Evolutionary conservation across 2,113 vertebrate genomes (phyloP).

Genomic region (Anarrhichthys ocellatus): DNA sequence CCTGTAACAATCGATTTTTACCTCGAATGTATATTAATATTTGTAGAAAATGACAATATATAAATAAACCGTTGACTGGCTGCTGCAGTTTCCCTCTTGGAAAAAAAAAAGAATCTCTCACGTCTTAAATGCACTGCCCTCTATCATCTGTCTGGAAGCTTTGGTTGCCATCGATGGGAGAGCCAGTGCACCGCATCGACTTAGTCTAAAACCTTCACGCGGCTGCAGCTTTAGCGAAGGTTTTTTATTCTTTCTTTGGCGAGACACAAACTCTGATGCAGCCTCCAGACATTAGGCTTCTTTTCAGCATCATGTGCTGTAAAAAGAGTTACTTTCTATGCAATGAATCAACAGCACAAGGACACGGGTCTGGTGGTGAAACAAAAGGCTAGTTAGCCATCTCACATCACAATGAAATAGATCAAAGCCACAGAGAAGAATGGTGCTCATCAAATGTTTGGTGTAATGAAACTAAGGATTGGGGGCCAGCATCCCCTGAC

Average conservation of each 20-base stretch:
- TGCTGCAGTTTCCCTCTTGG: neutral
- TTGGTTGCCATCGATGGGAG: constrained; percentile 42
- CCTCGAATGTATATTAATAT: neutral
- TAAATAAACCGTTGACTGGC: neutral
- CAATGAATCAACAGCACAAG: constrained; percentile 68
- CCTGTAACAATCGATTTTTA: neutral
- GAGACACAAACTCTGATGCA: constrained; percentile 27
- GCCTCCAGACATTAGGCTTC: constrained; percentile 52
- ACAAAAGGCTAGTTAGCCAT: constrained; percentile 58
- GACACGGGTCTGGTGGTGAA: constrained; percentile 64
- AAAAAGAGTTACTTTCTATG: constrained; percentile 65
- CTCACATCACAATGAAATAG: constrained; percentile 36
- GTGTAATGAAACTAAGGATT: constrained; percentile 57
- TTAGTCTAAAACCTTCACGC: constrained; percentile 47
- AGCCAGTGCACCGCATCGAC: constrained; percentile 38
- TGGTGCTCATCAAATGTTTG: constrained; percentile 24
- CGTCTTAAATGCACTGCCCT: constrained; percentile 27
- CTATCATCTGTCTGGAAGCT: constrained; percentile 49
- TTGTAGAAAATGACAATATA: neutral
- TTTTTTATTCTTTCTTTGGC: constrained; percentile 33
- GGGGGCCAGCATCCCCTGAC: constrained; percentile 25
- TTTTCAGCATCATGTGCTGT: constrained; percentile 49
- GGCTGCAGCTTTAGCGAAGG: constrained; percentile 18
- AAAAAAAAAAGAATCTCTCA: neutral
- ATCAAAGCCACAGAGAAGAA: constrained; percentile 51